These are phyloP conservation scores for Stenurella melanura DNA, from an alignment of 2,888 invertebrate genomes.

Conservation along the genomic window DNA sequence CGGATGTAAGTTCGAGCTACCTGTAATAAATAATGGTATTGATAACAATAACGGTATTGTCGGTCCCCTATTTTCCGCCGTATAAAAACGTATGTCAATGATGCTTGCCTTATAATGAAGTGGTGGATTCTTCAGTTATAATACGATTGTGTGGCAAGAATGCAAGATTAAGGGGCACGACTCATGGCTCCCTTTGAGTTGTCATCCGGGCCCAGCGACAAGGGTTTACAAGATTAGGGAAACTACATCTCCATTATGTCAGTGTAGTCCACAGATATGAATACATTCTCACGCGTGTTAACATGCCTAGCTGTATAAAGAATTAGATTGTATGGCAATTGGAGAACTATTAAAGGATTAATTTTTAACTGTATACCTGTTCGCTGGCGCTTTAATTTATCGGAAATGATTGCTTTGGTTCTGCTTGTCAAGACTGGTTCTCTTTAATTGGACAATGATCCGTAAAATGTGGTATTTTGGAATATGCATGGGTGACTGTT, in stretches of 20 bases:
- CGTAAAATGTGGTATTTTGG: constrained; percentile 1
- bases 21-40: constrained; percentile 34
- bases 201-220: constrained; percentile 59
- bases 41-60: constrained; percentile 32
- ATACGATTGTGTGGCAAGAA: constrained; percentile 46
- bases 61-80: constrained; percentile 23
- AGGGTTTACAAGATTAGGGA: constrained; percentile 65
- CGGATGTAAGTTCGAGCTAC: constrained; percentile 10
- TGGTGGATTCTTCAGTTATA: constrained; percentile 19
- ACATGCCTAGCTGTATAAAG: constrained; percentile 15
- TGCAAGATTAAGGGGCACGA: constrained; percentile 38
- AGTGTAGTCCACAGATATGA: constrained; percentile 15
- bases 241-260: constrained; percentile 61
- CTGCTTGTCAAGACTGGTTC: constrained; percentile 5
- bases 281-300: constrained; percentile 53
- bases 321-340: constrained; percentile 22
- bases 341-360: constrained; percentile 24
- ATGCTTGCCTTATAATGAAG: constrained; percentile 34
- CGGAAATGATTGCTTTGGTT: constrained; percentile 13
- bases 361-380: constrained; percentile 7
- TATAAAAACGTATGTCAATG: constrained; percentile 36
- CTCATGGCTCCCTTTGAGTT: constrained; percentile 41
- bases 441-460: neutral
- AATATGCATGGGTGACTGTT: neutral
- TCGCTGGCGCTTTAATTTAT: neutral